These are phyloP conservation scores for Caenorhabditis sp. DNA, from an alignment of 2,888 invertebrate genomes.

Conservation along the genomic window DNA sequence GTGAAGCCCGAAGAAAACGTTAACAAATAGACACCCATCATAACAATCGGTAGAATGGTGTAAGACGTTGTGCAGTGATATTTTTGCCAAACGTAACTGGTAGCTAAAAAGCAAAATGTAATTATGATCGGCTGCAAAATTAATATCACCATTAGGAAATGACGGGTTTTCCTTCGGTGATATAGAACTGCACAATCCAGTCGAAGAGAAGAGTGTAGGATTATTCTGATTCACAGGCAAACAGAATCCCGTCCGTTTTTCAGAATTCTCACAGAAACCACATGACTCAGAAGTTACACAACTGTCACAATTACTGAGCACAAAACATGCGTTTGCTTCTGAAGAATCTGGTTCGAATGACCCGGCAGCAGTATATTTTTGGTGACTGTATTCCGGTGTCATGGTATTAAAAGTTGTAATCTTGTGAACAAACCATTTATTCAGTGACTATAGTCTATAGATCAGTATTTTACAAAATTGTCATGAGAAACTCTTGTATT, in stretches of 20 bases:
- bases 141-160: conserved; percentile 35
- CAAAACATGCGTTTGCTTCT: conserved; percentile 21
- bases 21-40: conserved; percentile 76
- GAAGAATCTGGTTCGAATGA: conserved; percentile 2
- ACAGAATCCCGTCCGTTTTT: conserved; percentile 45
- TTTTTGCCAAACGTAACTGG: conserved; percentile 39
- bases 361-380: conserved; percentile 29
- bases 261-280: conserved; percentile 78
- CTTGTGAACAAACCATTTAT: no score
- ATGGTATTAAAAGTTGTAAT: no score
- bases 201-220: conserved; percentile 22
- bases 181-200: conserved; percentile 31
- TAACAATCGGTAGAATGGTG: conserved; percentile 78
- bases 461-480: no score
- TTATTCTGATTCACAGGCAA: conserved; percentile 39
- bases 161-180: no score
- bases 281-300: conserved; percentile 80
- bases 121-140: no score
- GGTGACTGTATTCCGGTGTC: background rate
- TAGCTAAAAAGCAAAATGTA: conserved; percentile 15
- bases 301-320: conserved; percentile 79
- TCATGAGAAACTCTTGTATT: no score
- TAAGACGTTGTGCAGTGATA: conserved; percentile 72
- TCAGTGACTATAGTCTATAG: no score
- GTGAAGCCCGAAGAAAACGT: conserved; percentile 64